Conservation (phyloP, 2,888 invertebrate genomes). For the Anoplius nigerrimus region DNA sequence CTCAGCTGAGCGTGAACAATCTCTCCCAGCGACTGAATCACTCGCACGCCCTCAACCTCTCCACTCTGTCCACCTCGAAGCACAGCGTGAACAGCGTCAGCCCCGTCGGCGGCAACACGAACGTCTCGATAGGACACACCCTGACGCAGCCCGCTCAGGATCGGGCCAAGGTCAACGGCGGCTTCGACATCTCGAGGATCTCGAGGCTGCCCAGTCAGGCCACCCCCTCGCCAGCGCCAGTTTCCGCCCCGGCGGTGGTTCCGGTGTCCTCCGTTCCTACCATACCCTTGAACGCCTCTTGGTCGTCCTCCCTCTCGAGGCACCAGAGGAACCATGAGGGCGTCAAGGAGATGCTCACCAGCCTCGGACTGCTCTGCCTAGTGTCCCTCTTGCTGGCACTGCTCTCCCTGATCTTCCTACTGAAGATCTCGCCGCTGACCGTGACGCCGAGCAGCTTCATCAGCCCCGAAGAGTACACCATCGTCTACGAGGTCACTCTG, state of each 20-base stretch:
- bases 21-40: slow-evolving; percentile 71
- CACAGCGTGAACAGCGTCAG: slow-evolving; percentile 73
- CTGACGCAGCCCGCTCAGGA: slow-evolving; percentile 62
- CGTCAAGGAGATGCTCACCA: slow-evolving; percentile 88
- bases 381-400: slow-evolving; percentile 89
- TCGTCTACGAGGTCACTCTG: slow-evolving; percentile 93
- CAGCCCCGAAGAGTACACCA: slow-evolving; percentile 87
- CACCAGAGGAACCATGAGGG: slow-evolving; percentile 76
- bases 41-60: slow-evolving; percentile 68
- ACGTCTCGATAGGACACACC: slow-evolving; percentile 57
- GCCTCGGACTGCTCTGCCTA: slow-evolving; percentile 89
- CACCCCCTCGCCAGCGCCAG: slow-evolving; percentile 68
- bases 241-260: slow-evolving; percentile 64
- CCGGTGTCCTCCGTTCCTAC: slow-evolving; percentile 60
- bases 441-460: slow-evolving; percentile 77
- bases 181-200: slow-evolving; percentile 79
- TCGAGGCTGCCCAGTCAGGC: slow-evolving; percentile 67
- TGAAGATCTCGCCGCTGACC: slow-evolving; percentile 87
- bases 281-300: slow-evolving; percentile 53
- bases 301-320: slow-evolving; percentile 63
- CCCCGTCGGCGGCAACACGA: slow-evolving; percentile 66
- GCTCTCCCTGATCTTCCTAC: slow-evolving; percentile 88
- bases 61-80: slow-evolving; percentile 71
- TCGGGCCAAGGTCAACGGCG: slow-evolving; percentile 76
- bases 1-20: slow-evolving; percentile 74